These are phyloP conservation scores for Cryptus viduatorius DNA, from an alignment of 2,888 invertebrate genomes.

Conservation along the genomic window DNA sequence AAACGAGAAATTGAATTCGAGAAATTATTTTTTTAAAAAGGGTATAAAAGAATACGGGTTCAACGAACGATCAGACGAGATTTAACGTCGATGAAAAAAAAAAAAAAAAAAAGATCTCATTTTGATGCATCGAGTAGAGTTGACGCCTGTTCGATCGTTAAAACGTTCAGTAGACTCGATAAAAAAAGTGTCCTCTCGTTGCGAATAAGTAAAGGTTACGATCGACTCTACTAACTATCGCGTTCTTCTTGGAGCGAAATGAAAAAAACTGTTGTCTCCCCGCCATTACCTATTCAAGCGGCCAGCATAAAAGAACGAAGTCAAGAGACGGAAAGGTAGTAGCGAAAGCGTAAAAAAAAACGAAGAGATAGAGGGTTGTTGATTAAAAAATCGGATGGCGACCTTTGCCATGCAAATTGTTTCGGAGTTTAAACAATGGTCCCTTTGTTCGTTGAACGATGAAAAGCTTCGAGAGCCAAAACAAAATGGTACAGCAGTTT, in stretches of 20 bases:
- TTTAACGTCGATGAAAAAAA: background rate
- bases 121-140: slow-evolving; percentile 15
- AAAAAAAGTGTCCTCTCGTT: slow-evolving; percentile 15
- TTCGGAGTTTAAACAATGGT: slow-evolving; percentile 35
- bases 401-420: slow-evolving; percentile 60
- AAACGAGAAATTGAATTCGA: background rate
- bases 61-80: background rate
- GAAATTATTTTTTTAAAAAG: background rate
- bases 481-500: slow-evolving; percentile 6
- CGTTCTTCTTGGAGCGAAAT: slow-evolving; percentile 20
- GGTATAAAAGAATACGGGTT: background rate
- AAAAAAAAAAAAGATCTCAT: slow-evolving; percentile 7
- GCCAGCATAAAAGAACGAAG: slow-evolving; percentile 23
- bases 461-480: slow-evolving; percentile 33
- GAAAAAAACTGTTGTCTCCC: slow-evolving; percentile 27
- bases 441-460: slow-evolving; percentile 20
- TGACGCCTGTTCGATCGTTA: slow-evolving; percentile 46
- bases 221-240: slow-evolving; percentile 14
- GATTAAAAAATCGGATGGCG: slow-evolving; percentile 61
- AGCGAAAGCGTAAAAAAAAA: slow-evolving; percentile 31
- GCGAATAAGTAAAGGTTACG: slow-evolving; percentile 7
- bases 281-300: slow-evolving; percentile 34
- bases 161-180: slow-evolving; percentile 27
- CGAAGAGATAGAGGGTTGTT: slow-evolving; percentile 41
- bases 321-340: slow-evolving; percentile 26